Conservation (phyloP, 1,140 invertebrate species). For the Macrobrachium rosenbergii region DNA sequence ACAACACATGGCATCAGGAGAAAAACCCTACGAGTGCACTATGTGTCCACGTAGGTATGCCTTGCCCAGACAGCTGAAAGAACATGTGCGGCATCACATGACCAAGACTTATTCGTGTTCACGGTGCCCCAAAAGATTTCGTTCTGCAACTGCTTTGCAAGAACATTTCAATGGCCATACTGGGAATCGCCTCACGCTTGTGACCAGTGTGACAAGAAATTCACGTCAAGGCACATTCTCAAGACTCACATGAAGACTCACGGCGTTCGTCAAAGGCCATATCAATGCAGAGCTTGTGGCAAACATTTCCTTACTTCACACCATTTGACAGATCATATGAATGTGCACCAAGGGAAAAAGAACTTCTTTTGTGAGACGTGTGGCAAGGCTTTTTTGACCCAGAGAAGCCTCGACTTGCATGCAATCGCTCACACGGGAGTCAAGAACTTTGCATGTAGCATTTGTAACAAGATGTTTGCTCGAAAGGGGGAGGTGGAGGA, state of each 20-base stretch:
- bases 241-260: slow-evolving; percentile 83
- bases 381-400: slow-evolving; percentile 65
- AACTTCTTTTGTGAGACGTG: slow-evolving; percentile 68
- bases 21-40: slow-evolving; percentile 78
- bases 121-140: slow-evolving; percentile 73
- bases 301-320: slow-evolving; percentile 83
- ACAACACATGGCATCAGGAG: slow-evolving; percentile 76
- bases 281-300: slow-evolving; percentile 77
- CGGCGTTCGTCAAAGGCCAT: slow-evolving; percentile 78
- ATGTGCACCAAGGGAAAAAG: slow-evolving; percentile 68
- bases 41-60: slow-evolving; percentile 77
- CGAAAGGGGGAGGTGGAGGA: slow-evolving; percentile 82
- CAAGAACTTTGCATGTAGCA: slow-evolving; percentile 83
- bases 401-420: slow-evolving; percentile 64
- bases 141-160: slow-evolving; percentile 75
- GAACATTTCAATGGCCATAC: slow-evolving; percentile 79
- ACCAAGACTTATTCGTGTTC: slow-evolving; percentile 62
- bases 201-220: slow-evolving; percentile 78
- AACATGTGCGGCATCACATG: slow-evolving; percentile 68
- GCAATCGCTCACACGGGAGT: slow-evolving; percentile 69
- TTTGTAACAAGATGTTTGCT: slow-evolving; percentile 74
- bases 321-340: slow-evolving; percentile 71
- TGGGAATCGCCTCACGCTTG: slow-evolving; percentile 78
- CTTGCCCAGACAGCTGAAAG: slow-evolving; percentile 78
- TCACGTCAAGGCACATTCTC: slow-evolving; percentile 83